Base-by-base conservation (phyloP, 2,888 invertebrate genomes). In the Vanessa cardui region DNA sequence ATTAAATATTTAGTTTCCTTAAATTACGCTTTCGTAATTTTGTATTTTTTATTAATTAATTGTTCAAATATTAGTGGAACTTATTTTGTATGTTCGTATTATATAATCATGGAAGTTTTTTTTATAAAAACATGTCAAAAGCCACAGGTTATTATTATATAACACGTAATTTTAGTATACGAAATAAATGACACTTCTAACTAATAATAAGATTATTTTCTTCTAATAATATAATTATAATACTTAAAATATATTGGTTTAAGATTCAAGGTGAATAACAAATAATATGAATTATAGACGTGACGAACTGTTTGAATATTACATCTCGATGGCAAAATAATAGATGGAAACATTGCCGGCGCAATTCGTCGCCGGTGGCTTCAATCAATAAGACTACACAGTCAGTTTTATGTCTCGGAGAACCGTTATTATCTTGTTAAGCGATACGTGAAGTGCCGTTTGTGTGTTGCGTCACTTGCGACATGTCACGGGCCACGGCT, bases 361-460 rank as follows among this genome's bases (percentile, higher is more conserved):
- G 61, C 63, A 62, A 67, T 62, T 64, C 58, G 52, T 58, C 52
- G 58, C 59, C 39, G 61, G 47, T 58, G 68, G 64, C 71, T 67
- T 69, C 72, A 70, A 71, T 73, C 71, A 71, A 73, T 71, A 74
- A 66, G 63, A 59, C 31, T 65, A 49, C 64, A 65, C 62, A 69
- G 68, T 63, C 68, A 73, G 71, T 70, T 73, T 54, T 72, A 70
- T 71, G 71, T 70, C 69, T 72, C 66, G 56, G 71, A 70, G 67
- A 71, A 73, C 73, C 73, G 76, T 76, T 76, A 78, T 77, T 76
- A 76, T 74, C 73, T 77, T 76, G 76, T 78, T 75, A 75, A 74
- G 74, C 73, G 73, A 74, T 71, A 76, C 67, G 60, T 66, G 52
- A 56, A 69, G 69, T 71, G 69, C 66, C 69, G 71, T 62, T 71